A percentile compares a stretch with the other conserved stretches of the same genome.
Evolutionary conservation across 2,888 invertebrate genomes (phyloP).

Genomic region (Podotricha telesiphe): DNA sequence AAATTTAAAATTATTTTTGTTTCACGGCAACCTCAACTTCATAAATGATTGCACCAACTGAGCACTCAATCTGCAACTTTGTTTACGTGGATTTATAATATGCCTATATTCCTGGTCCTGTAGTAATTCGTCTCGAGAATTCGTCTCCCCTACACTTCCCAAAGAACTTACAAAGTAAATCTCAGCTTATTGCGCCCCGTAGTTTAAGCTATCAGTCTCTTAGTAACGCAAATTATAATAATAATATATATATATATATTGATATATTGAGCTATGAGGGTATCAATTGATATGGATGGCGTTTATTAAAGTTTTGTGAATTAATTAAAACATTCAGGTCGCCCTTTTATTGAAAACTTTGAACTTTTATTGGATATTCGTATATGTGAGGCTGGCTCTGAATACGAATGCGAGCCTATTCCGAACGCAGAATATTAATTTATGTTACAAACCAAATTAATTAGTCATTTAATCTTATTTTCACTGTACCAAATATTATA

Average conservation of each 20-base stretch:
- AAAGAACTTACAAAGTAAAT: too few species aligned
- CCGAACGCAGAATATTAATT: constrained; percentile 18
- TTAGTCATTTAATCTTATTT: background rate
- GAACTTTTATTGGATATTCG: constrained; percentile 31
- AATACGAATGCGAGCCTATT: constrained; percentile 30
- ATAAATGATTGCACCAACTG: background rate
- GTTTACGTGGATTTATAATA: too few species aligned
- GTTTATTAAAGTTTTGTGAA: constrained; percentile 21
- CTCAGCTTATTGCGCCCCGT: too few species aligned
- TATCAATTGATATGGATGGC: background rate
- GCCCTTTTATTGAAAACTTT: constrained; percentile 37
- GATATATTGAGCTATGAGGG: background rate
- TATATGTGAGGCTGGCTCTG: constrained; percentile 29
- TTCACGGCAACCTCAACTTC: background rate
- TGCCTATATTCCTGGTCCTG: too few species aligned
- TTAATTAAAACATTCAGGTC: constrained; percentile 35
- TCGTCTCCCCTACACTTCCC: too few species aligned
- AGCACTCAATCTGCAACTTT: background rate
- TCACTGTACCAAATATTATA: background rate
- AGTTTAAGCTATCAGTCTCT: too few species aligned
- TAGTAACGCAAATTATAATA: too few species aligned
- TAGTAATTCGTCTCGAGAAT: too few species aligned
- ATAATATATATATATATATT: background rate
- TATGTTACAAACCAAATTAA: background rate
- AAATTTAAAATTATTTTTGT: background rate